Evolutionary conservation across 2,888 invertebrate species (phyloP).

Genomic region (Latrodectus elegans): DNA sequence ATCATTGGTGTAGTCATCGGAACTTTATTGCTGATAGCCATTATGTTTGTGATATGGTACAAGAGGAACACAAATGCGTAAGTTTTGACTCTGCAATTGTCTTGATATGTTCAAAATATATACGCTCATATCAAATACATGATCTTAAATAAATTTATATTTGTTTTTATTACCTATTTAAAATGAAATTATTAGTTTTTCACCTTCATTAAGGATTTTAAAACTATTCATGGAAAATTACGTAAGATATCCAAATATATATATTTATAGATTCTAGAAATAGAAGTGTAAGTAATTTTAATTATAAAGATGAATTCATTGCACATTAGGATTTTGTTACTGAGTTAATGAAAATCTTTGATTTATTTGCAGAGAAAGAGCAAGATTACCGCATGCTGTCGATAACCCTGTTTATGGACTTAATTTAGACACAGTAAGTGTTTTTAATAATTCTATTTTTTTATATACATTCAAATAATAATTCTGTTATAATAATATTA

Average conservation of each 20-base stretch:
- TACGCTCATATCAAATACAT: no score
- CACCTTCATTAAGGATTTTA: no score
- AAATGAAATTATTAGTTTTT: no score
- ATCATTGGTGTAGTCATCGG: conserved; percentile 65
- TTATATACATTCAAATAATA: no score
- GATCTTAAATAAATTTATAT: no score
- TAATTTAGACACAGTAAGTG: conserved; percentile 64
- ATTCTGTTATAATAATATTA: no score
- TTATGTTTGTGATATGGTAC: conserved; percentile 48
- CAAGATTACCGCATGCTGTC: conserved; percentile 51
- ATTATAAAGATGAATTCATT: neutral
- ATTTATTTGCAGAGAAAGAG: conserved; percentile 45
- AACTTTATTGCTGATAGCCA: conserved; percentile 45
- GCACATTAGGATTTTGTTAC: neutral
- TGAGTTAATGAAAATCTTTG: neutral
- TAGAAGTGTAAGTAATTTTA: neutral
- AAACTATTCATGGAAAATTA: no score
- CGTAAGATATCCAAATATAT: no score
- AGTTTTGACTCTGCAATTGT: conserved; percentile 1
- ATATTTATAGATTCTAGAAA: neutral
- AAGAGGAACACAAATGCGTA: conserved; percentile 59
- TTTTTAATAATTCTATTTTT: no score
- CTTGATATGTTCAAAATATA: no score
- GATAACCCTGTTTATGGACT: conserved; percentile 68
- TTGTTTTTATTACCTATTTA: no score